These are phyloP conservation scores for Gavialis gangeticus DNA, from an alignment of 2,113 vertebrate species.

Conservation along the genomic window DNA sequence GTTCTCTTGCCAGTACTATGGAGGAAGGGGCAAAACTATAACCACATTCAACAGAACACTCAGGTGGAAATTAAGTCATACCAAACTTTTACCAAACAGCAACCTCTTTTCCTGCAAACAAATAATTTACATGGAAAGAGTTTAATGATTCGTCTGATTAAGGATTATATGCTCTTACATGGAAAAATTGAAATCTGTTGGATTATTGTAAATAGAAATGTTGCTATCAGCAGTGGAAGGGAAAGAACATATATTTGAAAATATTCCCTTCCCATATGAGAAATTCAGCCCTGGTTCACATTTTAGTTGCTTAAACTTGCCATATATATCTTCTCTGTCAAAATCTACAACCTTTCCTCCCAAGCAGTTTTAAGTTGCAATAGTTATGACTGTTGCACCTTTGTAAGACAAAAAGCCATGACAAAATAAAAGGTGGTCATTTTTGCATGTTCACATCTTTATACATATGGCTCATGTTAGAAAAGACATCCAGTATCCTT, in stretches of 20 bases:
- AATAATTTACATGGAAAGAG: neutral
- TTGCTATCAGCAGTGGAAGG: neutral
- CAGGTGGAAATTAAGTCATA: neutral
- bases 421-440: neutral
- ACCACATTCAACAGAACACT: neutral
- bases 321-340: neutral
- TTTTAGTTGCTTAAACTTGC: neutral
- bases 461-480: neutral
- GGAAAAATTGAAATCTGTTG: neutral
- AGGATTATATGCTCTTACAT: neutral
- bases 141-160: neutral
- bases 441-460: neutral
- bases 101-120: no score
- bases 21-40: neutral
- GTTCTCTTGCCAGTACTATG: neutral
- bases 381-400: neutral
- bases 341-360: neutral
- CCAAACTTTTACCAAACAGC: neutral
- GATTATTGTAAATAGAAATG: neutral
- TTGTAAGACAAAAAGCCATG: neutral
- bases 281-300: neutral
- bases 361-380: neutral
- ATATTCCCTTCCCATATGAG: neutral
- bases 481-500: neutral
- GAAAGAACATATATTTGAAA: neutral